A percentile compares a stretch with the other conserved stretches of the same genome.
Conservation (phyloP, 1,140 invertebrate species). For the Dreissena rostriformis region DNA sequence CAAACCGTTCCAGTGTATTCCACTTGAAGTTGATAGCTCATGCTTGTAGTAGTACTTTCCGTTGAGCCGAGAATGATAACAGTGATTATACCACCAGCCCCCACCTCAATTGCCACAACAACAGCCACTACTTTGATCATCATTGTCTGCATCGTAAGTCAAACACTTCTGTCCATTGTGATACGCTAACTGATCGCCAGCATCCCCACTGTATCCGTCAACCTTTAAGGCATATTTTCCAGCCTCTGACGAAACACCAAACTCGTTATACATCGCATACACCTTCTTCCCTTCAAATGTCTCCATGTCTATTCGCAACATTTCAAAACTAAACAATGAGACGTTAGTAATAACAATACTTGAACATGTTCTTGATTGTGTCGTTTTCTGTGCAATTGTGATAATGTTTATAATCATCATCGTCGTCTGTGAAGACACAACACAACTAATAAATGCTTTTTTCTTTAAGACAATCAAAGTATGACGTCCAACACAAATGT, state of each 20-base stretch:
- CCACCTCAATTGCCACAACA: not conserved
- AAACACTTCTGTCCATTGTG: not conserved
- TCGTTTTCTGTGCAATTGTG: too few species aligned
- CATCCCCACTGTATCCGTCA: not conserved
- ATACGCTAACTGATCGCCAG: not conserved
- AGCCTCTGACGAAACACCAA: not conserved
- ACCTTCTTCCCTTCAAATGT: not conserved
- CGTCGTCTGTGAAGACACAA: too few species aligned
- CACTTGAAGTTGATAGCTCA: not conserved
- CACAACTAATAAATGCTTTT: too few species aligned
- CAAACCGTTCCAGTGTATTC: too few species aligned
- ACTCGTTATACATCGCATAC: slow-evolving; percentile 7
- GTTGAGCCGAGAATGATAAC: not conserved
- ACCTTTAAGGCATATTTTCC: slow-evolving; percentile 4
- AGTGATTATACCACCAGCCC: not conserved
- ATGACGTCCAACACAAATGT: too few species aligned
- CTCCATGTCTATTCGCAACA: slow-evolving; percentile 2
- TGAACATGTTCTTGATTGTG: too few species aligned
- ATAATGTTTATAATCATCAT: too few species aligned
- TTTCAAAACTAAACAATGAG: too few species aligned
- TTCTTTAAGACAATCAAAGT: too few species aligned
- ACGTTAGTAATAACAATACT: too few species aligned
- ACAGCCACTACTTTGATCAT: not conserved
- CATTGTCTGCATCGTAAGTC: slow-evolving; percentile 23
- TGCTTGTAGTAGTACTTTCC: not conserved